Conservation (phyloP, 37 sponge, comb jelly and placozoan species). For the Bolinopsis microptera region DNA sequence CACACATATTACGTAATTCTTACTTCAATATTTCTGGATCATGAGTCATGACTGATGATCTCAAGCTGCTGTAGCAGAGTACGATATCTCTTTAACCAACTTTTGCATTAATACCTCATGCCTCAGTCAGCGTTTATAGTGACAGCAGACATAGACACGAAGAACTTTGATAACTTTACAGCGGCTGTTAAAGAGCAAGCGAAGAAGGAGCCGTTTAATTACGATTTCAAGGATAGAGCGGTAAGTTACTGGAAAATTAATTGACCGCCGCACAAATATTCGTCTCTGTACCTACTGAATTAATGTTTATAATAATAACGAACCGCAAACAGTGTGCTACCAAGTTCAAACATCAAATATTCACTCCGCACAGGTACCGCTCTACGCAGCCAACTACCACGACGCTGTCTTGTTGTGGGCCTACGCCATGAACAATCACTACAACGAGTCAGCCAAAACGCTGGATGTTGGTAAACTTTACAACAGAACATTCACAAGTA, state of each 20-base stretch:
- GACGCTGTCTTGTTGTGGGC: constrained; percentile 56
- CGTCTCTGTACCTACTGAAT: too few species aligned
- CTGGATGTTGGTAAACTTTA: not conserved
- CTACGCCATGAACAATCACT: constrained; percentile 41
- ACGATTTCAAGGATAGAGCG: not conserved
- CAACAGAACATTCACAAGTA: constrained; percentile 50
- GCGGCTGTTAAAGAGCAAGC: not conserved
- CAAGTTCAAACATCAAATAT: too few species aligned
- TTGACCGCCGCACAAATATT: too few species aligned
- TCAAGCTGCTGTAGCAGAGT: too few species aligned
- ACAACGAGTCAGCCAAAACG: not conserved
- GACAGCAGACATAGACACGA: not conserved
- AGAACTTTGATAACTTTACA: not conserved
- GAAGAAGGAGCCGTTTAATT: not conserved
- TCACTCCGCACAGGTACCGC: constrained; percentile 22
- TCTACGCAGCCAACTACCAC: constrained; percentile 63
- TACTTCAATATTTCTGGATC: too few species aligned
- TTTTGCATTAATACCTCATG: not conserved
- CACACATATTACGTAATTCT: too few species aligned
- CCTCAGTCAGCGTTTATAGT: constrained; percentile 37
- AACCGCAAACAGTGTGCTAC: too few species aligned
- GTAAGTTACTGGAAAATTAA: too few species aligned
- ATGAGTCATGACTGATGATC: not conserved
- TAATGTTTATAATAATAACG: too few species aligned
- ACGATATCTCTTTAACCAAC: too few species aligned